Evolutionary conservation across 2,888 invertebrate genomes (phyloP).

Genomic region (Lochmaea capreae): DNA sequence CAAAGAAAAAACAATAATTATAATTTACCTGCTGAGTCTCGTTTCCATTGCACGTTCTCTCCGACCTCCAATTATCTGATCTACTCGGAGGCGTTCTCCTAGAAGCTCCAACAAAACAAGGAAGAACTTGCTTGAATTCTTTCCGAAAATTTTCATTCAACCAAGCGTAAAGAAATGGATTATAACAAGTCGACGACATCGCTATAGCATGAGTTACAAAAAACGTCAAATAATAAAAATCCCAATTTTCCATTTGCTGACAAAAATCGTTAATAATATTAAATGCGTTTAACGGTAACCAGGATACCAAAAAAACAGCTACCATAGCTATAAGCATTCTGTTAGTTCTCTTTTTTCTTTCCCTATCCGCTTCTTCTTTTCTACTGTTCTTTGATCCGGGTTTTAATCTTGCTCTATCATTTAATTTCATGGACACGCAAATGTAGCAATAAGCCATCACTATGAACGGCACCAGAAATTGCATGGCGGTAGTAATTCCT

Average conservation of each 20-base stretch:
- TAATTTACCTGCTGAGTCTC: constrained; percentile 32
- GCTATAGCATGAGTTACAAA: constrained; percentile 87
- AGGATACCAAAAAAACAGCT: constrained; percentile 94
- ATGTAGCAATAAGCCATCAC: constrained; percentile 96
- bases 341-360: constrained; percentile 91
- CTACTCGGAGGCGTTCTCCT: constrained; percentile 58
- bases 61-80: constrained; percentile 73
- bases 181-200: constrained; percentile 95
- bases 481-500: constrained; percentile 86
- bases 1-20: neutral
- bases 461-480: constrained; percentile 93
- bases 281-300: constrained; percentile 91
- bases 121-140: constrained; percentile 84
- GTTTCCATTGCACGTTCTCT: constrained; percentile 78
- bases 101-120: constrained; percentile 68
- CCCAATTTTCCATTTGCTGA: constrained; percentile 76
- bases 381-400: constrained; percentile 87
- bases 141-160: constrained; percentile 94
- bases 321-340: constrained; percentile 99
- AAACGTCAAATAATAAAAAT: constrained; percentile 87
- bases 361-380: constrained; percentile 90
- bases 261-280: constrained; percentile 89
- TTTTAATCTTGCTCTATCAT: constrained; percentile 83
- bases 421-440: constrained; percentile 89
- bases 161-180: constrained; percentile 95